A percentile compares a stretch with the other conserved stretches of the same genome.
Conservation (phyloP, 1,140 invertebrate genomes). For the Phenacoccus solenopsis region DNA sequence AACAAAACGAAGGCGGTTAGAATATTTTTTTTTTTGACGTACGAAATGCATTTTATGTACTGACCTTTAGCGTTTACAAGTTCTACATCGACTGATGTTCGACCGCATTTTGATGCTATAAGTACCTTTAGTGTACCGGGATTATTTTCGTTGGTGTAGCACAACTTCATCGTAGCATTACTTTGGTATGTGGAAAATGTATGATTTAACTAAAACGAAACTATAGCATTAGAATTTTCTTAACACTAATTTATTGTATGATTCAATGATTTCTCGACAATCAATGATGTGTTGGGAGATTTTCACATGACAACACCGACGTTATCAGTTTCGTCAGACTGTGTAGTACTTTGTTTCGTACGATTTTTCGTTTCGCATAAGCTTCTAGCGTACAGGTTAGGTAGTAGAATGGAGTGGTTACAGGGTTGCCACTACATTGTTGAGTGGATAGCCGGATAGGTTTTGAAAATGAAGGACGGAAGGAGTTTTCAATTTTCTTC, state of each 20-base stretch:
- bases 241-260: too few species aligned
- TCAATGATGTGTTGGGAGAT: neutral
- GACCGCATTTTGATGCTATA: conserved; percentile 22
- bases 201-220: too few species aligned
- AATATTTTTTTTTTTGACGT: neutral
- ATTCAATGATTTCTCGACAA: neutral
- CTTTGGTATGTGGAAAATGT: neutral
- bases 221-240: too few species aligned
- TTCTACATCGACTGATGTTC: conserved; percentile 21
- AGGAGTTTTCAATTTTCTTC: too few species aligned
- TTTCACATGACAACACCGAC: neutral
- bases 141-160: conserved; percentile 25
- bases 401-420: too few species aligned
- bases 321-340: neutral
- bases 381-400: too few species aligned
- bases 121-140: conserved; percentile 23
- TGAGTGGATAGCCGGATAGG: too few species aligned
- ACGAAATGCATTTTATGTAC: neutral
- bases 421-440: too few species aligned
- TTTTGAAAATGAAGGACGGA: too few species aligned
- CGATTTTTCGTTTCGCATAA: too few species aligned
- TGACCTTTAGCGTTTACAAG: conserved; percentile 21
- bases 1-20: neutral
- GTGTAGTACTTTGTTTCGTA: too few species aligned
- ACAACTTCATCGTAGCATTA: conserved; percentile 24